Base-by-base conservation (phyloP, 2,797 vertebrate species). In the Enteromius radiatus region DNA sequence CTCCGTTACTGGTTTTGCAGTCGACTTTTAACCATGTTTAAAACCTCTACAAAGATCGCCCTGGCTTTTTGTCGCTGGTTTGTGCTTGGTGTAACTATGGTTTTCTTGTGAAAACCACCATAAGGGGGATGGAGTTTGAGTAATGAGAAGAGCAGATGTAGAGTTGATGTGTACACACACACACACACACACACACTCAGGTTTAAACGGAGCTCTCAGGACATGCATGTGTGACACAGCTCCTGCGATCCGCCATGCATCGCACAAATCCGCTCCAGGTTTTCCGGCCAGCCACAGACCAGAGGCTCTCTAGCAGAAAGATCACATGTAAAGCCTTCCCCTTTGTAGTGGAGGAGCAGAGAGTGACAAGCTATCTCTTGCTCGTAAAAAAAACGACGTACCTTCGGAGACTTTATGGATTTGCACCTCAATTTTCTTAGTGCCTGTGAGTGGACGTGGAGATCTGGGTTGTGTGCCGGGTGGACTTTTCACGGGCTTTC, bases 251-350 rank as follows among this genome's bases (percentile, higher is more conserved):
- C 17, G 65, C 78, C 87, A 82, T 88, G 89, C 78, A 85, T 87
- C 78, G 1, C 84, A 23, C 56, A 56, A 91, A 73, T 96, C 95
- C 93, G 86, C 84, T 91, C 93, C 95, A 33, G 92, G 93, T 95
- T 95, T 96, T 95, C 87, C 87, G 89, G 81, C 67, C 87, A 65
- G 88, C 94, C 82, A 84, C 76, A 59, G 91, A 93, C 93, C 93
- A 94, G 94, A 95, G 94, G 92, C 95, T 95, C 93, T 94, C 94
- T 95, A 93, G 95, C 95, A 95, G 94, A 95, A 95, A 95, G 95
- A 96, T 96, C 95, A 95, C 95, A 95, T 95, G 95, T 95, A 95
- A 95, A 95, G 93, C 95, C 94, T 95, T 94, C 95, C 93, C 95
- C 95, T 96, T 96, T 96, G 96, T 96, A 95, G 96, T 96, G 94